Conservation (phyloP, 2,113 vertebrate genomes). For the Ammodramus savannarum region DNA sequence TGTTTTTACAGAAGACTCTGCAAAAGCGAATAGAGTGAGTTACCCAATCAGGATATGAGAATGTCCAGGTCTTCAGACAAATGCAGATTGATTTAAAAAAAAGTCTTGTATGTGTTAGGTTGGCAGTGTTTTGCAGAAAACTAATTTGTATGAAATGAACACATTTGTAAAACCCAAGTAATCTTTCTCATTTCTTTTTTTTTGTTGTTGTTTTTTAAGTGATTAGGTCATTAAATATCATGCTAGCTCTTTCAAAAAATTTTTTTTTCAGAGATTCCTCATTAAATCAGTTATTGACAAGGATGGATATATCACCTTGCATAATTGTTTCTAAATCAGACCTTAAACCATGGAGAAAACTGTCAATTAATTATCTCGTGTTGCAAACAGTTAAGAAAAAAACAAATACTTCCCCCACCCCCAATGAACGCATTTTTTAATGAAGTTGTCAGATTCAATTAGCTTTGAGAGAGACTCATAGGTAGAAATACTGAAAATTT, state of each 20-base stretch:
- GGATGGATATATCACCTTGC: background rate
- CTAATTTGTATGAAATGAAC: background rate
- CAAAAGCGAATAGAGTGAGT: fast-evolving
- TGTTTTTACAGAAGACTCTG: background rate
- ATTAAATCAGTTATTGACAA: background rate
- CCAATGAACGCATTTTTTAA: background rate
- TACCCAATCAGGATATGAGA: background rate
- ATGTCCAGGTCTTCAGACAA: background rate
- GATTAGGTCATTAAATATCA: background rate
- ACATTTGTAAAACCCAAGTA: background rate
- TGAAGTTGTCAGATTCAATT: background rate
- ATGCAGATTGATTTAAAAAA: background rate
- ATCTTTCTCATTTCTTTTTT: background rate
- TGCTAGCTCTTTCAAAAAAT: background rate
- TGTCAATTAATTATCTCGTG: background rate
- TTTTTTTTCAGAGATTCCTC: background rate
- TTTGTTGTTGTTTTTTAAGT: background rate
- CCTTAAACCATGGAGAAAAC: background rate
- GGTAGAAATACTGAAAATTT: background rate
- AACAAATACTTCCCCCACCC: fast-evolving
- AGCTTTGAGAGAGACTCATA: background rate
- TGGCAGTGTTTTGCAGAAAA: background rate
- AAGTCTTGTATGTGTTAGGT: background rate
- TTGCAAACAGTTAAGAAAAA: background rate
- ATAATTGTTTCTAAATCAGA: background rate